Base-by-base conservation (phyloP, 2,888 invertebrate species). In the Chorisops tibialis region DNA sequence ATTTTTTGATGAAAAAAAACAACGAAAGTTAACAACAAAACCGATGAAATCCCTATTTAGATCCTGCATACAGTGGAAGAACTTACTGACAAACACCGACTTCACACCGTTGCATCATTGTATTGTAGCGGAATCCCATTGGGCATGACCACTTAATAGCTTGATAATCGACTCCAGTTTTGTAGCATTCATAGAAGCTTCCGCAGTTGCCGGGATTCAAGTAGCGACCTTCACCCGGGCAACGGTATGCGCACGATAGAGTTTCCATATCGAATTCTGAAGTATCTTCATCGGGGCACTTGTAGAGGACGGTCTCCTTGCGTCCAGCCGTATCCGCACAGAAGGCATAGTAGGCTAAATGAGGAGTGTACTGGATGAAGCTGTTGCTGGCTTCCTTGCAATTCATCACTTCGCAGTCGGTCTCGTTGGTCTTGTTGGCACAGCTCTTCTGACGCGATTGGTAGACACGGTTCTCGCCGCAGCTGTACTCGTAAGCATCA, bases 271-370 rank as follows among this genome's bases (percentile, higher is more conserved):
- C 61, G 38, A 61, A 61, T 51, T 51, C 61, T 2, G 61, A 51
- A n/a, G 61, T 61, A n/a, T 43, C 45, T 18, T 41, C 51, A 16
- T 61, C 61, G 19, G 41, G 30, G 14, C 61, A 61, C 18, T 51
- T 41, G 38, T 51, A 61, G 4, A 61, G 7, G 7, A 61, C 30
- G 6, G 41, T 61, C 22, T 61, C 61, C 19, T 45, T 41, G 30
- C 43, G 41, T 19, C 61, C 61, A 19, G n/a, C n/a, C 12, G 22
- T n/a, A 18, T 54, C 24, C 3, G 39, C 30, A 47, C 65, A 65
- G 24, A 49, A 63, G n/a, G 61, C 61, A 19, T 63, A 65, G 38
- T 49, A 61, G 11, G 61, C 52, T 49, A 48, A 37, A 22, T 59
- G 59, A 2, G 59, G 39, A 2, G 14, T 16, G 39, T 65, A 65